Base-by-base conservation (phyloP, 2,888 invertebrate species). In the Chymomyza caudatula region DNA sequence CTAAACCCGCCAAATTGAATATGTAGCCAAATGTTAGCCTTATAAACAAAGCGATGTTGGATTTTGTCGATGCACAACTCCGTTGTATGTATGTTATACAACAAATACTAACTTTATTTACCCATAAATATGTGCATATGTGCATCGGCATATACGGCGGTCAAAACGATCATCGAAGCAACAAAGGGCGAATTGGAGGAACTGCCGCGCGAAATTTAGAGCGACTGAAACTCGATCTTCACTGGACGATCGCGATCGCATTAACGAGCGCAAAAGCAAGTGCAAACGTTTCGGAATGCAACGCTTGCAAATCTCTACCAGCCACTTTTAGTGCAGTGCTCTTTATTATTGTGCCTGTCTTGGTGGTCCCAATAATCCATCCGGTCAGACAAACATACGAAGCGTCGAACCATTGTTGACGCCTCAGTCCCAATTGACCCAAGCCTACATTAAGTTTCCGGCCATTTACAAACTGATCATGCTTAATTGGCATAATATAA, bases 401-500 rank as follows among this genome's bases (percentile, higher is more conserved):
- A 54, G 11, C 62, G 23, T 42, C 54, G 67, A 69, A 82, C 64
- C 67, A 77, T 79, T 79, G 80, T 80, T 86, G 80, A 85, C 86
- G 80, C 86, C 86, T 75, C 80, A 83, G 80, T 80, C 80, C 22
- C 77, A 83, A 80, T 67, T 75, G 19, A 13, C 51, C 37, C 13
- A 13, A 25, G 85, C 77, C 85, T 85, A 80, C 84, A 85, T 77
- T 85, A 64, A 73, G 77, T 85, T 85, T 80, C 80, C 85, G 85
- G 80, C 77, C 65, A 65, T 62, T 82, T 81, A 80, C 85, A 82
- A 37, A 79, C 73, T 73, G 80, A 71, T 85, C 86, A 83, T 82
- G 81, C 86, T 84, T 84, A 82, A 84, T 82, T 84, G 74, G 86
- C 81, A 86, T 71, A 86, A 86, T 86, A 71, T 81, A 86, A 81